Percentiles rank a stretch among this genome's conserved stretches.
phyloP scores from a whole-genome alignment of 1,140 invertebrate species.

The Cherax quadricarinatus region DNA sequence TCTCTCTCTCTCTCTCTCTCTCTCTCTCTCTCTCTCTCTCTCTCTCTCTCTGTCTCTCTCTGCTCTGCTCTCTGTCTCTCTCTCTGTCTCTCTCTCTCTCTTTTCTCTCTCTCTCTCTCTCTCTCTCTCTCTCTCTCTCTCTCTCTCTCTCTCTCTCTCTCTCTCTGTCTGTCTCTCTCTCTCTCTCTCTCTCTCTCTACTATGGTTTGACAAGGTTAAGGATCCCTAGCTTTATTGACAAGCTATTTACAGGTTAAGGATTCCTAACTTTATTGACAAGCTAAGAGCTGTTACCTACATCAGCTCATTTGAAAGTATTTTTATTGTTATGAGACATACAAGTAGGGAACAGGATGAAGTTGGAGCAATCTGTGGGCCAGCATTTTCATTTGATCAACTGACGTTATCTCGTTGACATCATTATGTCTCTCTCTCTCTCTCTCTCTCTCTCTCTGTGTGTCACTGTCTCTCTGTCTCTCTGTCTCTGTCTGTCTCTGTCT shows the following conservation, averaged over 20 bases:
- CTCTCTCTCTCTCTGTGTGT: neutral
- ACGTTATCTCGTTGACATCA: no score
- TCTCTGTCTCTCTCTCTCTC: neutral
- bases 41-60: neutral
- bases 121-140: neutral
- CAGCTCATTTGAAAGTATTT: no score
- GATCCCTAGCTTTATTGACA: no score
- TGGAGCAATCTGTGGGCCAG: no score
- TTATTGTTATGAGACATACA: no score
- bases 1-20: neutral
- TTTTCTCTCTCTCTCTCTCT: neutral
- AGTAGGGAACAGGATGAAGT: no score
- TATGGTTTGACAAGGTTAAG: no score
- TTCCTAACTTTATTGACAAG: no score
- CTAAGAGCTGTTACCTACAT: no score
- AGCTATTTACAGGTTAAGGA: no score
- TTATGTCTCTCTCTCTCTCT: neutral
- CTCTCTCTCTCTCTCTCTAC: neutral
- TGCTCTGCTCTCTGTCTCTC: neutral
- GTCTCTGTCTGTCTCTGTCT: neutral
- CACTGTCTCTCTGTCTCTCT: neutral
- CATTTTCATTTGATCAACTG: no score
- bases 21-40: neutral
- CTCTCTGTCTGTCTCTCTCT: neutral
- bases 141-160: neutral